Base-by-base conservation (phyloP, 2,797 vertebrate genomes). In the Anguilla anguilla region DNA sequence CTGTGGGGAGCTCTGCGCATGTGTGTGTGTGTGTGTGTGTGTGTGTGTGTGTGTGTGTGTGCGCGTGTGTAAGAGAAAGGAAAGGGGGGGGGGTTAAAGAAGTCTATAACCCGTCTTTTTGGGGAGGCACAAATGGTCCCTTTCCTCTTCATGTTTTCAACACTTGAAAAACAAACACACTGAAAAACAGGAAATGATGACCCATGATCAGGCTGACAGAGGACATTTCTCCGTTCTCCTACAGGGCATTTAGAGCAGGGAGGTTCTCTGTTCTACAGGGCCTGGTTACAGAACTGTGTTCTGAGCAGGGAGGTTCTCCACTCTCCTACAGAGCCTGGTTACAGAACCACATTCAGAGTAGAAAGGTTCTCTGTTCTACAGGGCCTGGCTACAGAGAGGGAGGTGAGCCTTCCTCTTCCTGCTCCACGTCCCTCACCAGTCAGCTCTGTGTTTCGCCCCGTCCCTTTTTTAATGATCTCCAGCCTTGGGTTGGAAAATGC, bases 131-230 rank as follows among this genome's bases (percentile, higher is more conserved):
- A 87, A 81, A 86, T 51, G 22, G 89, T 88, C 86, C 86, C 31
- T 51, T 88, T 83, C 86, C 67, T 85, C 86, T 85, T 81, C 72
- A 64, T 69, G 84, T 13, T 19, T 83, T 86, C 87, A 91, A 89
- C 46, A 90, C 89, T 90, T 90, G 84, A 90, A 85, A 57, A 88
- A 55, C 39, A 86, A 86, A 87, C 59, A 83, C 86, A 89, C 13
- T 31, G 2, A 74, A 31, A 72, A 11, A 72, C n/a, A 72, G 69
- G 28, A 72, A 31, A 35, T n/a, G n/a, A 13, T 10, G n/a, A n/a
- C 19, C 61, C 61, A n/a, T 22, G 19, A 6, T 6, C 1, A 2
- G 57, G 6, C 64, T 67, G 25, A 25, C 64, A 69, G 22, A 22
- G 64, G 64, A 28, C 6, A 13, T 28, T 72, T 15, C n/a, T 11